Conservation (phyloP, 1,140 invertebrate species). For the Spodoptera frugiperda region DNA sequence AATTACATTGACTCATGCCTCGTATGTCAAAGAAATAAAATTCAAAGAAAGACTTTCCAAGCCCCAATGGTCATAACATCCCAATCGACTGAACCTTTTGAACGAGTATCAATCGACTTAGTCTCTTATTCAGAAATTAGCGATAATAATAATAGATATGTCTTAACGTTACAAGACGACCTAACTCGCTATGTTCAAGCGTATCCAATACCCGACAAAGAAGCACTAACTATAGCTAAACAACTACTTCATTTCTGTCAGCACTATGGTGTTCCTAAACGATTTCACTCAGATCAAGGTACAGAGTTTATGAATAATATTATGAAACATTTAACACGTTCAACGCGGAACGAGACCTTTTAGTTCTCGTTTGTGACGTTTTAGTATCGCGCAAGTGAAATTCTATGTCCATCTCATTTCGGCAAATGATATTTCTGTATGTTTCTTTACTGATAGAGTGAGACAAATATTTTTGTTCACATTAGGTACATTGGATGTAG, state of each 20-base stretch:
- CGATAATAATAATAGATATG: constrained; percentile 60
- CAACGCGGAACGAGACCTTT: too few relatives aligned
- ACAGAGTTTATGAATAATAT: constrained; percentile 66
- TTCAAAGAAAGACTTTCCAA: too few relatives aligned
- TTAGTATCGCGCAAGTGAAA: too few relatives aligned
- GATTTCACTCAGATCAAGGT: constrained; percentile 72
- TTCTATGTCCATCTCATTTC: too few relatives aligned
- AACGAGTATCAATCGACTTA: constrained; percentile 68
- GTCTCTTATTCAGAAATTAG: constrained; percentile 67
- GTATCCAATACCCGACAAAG: constrained; percentile 13
- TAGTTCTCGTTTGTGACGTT: too few relatives aligned
- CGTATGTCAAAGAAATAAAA: constrained; percentile 72
- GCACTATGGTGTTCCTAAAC: constrained; percentile 51
- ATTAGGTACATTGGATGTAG: too few relatives aligned
- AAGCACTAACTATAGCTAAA: constrained; percentile 1
- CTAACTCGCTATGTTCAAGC: too few relatives aligned
- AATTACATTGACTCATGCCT: constrained; percentile 64
- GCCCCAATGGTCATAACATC: constrained; percentile 74
- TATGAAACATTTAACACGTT: too few relatives aligned
- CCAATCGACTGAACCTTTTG: constrained; percentile 64
- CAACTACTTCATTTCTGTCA: constrained; percentile 19
- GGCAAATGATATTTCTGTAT: too few relatives aligned
- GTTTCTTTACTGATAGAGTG: too few relatives aligned
- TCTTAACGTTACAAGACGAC: too few relatives aligned
- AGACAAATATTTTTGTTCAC: too few relatives aligned